These are phyloP conservation scores for Drosophila punjabiensis DNA, from an alignment of 1,140 invertebrate genomes.

Conservation along the genomic window DNA sequence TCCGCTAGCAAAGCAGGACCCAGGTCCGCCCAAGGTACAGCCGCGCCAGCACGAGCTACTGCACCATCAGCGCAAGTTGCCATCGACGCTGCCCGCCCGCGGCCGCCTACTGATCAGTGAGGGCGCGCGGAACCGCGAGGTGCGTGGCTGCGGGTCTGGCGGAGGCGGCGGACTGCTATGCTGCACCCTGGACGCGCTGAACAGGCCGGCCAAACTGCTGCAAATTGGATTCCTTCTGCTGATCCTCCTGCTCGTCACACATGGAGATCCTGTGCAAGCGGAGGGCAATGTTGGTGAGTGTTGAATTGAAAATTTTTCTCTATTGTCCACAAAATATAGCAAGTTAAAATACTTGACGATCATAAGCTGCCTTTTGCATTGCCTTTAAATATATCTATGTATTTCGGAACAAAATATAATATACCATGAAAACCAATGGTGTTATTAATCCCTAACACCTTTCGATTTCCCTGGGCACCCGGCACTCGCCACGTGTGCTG, in stretches of 20 bases:
- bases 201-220: constrained; percentile 54
- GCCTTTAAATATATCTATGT: neutral
- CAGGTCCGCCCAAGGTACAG: constrained; percentile 7
- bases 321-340: too few relatives aligned
- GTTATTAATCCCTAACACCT: neutral
- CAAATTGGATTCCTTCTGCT: constrained; percentile 62
- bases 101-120: constrained; percentile 41
- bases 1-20: constrained; percentile 5
- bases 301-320: neutral
- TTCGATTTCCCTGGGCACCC: constrained; percentile 5
- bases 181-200: constrained; percentile 61
- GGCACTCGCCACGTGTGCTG: constrained; percentile 25
- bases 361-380: neutral
- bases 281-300: constrained; percentile 83
- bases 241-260: constrained; percentile 64
- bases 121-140: constrained; percentile 27
- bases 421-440: neutral
- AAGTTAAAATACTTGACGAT: neutral
- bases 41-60: constrained; percentile 35
- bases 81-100: constrained; percentile 9
- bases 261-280: constrained; percentile 71
- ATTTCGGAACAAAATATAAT: neutral
- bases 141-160: constrained; percentile 23
- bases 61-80: constrained; percentile 45
- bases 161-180: constrained; percentile 51